Evolutionary conservation across 1,140 invertebrate species (phyloP).

Genomic region (Hyles euphorbiae): DNA sequence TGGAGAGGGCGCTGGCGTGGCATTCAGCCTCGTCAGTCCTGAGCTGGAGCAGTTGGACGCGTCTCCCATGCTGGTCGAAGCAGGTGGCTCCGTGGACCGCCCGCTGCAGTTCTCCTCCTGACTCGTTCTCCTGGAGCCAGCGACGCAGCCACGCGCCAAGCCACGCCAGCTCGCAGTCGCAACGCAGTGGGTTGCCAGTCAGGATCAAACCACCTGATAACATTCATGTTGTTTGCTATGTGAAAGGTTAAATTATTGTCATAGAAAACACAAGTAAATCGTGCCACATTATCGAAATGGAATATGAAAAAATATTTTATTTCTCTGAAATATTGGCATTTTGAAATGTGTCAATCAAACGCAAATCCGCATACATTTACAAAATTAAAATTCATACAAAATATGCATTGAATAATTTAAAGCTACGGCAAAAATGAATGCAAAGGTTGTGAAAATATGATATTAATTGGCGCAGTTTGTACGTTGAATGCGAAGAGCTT

Average conservation of each 20-base stretch:
- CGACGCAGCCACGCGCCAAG: conserved; percentile 90
- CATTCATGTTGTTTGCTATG: neutral
- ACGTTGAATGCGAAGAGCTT: neutral
- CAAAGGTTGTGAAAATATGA: too few species aligned
- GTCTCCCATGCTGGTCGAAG: conserved; percentile 77
- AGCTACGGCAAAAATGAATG: too few species aligned
- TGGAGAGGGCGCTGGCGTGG: conserved; percentile 84
- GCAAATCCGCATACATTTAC: conserved; percentile 15
- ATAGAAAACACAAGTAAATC: too few species aligned
- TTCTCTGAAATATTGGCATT: too few species aligned
- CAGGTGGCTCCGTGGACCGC: conserved; percentile 79
- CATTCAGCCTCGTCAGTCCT: conserved; percentile 85
- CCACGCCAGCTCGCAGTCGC: conserved; percentile 93
- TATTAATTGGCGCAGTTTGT: too few species aligned
- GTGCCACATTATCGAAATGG: too few species aligned
- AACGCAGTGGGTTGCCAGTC: conserved; percentile 88
- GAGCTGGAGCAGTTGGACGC: conserved; percentile 81
- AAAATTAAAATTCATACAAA: neutral
- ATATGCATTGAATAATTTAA: too few species aligned
- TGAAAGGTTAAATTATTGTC: conserved; percentile 12
- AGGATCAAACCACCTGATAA: conserved; percentile 85
- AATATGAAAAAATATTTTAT: too few species aligned
- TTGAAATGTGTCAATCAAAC: conserved; percentile 25
- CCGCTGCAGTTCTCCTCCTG: conserved; percentile 55
- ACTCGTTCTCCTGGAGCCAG: conserved; percentile 80